Base-by-base conservation (phyloP, 1,140 invertebrate species). In the Drosophila triauraria region DNA sequence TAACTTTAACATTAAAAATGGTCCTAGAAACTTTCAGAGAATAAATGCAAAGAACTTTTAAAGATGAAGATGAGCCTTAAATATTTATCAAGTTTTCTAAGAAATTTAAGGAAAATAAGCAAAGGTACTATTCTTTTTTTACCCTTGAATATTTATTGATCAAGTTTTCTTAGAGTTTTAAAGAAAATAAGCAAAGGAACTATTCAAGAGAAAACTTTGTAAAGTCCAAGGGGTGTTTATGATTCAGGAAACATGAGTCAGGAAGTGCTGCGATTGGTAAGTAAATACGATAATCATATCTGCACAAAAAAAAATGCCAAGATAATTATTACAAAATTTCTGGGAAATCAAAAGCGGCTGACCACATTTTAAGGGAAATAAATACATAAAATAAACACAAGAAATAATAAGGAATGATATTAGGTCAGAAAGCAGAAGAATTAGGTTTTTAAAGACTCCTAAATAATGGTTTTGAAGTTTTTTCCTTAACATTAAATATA, bases 311-410 rank as follows among this genome's bases (percentile, higher is more conserved):
- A 27, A 5, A 32, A 30, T 10, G 0, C 4, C 4, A 51, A 12
- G n/a, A 50, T n/a, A 13, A 3, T 32, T 35, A 15, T 53, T 35
- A 35, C 17, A 32, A 53, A 2, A 35, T 20, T 53, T 53, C 51
- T 20, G 3, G 17, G 51, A 53, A 53, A 53, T 53, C 13, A 53
- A 23, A 53, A 13, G 1, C 30, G 35, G 51, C 51, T 53, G 17
- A 53, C 7, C 17, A 13, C 30, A 32, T 12, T 1, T 20, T 53
- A n/a, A 7, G 27, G 8, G 3, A n/a, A n/a, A 4, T n/a, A 48
- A 48, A 2, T 27, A 25, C 4, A 50, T 8, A 9, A 4, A 3
- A 17, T 30, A 50, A 6, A 27, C 30, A 20, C 20, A 35, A 53
- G 27, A 12, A 53, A 4, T 20, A 20, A 20, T 13, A 20, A 5